Conservation (phyloP, 2,113 vertebrate genomes). For the Neomonachus schauinslandi region DNA sequence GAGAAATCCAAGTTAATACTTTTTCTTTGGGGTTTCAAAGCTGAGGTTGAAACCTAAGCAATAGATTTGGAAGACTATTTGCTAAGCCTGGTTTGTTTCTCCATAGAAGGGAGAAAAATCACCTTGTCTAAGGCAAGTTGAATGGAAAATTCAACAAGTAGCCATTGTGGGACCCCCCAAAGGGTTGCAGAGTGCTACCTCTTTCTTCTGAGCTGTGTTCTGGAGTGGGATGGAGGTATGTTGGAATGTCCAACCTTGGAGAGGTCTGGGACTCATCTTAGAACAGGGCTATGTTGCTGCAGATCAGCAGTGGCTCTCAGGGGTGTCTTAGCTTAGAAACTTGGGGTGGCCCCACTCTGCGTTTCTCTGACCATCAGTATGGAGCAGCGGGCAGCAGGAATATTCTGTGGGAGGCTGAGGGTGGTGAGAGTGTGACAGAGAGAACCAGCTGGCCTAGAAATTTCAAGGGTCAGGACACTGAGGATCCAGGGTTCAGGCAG, state of each 20-base stretch:
- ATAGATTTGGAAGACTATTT: slow-evolving; percentile 20
- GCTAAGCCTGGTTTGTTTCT: slow-evolving; percentile 18
- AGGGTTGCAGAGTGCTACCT: rapidly evolving
- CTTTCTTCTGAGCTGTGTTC: not conserved
- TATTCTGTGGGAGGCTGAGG: not conserved
- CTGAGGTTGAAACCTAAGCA: not conserved
- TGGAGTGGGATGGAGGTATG: not conserved
- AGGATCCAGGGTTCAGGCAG: not conserved
- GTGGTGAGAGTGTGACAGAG: not conserved
- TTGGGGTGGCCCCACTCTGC: not conserved
- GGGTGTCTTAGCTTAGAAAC: not conserved
- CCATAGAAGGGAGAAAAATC: not conserved
- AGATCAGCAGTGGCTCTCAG: not conserved
- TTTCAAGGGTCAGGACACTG: not conserved
- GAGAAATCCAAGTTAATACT: not conserved
- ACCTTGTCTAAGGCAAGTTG: not conserved
- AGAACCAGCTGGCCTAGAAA: not conserved
- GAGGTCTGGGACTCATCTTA: not conserved
- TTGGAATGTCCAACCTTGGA: not conserved
- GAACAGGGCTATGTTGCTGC: not conserved
- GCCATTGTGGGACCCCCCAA: not conserved
- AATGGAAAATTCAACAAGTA: not conserved
- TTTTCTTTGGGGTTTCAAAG: slow-evolving; percentile 19
- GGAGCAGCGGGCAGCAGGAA: not conserved
- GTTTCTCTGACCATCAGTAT: not conserved